Base-by-base conservation (phyloP, 2,113 vertebrate genomes). In the Apodemus speciosus region DNA sequence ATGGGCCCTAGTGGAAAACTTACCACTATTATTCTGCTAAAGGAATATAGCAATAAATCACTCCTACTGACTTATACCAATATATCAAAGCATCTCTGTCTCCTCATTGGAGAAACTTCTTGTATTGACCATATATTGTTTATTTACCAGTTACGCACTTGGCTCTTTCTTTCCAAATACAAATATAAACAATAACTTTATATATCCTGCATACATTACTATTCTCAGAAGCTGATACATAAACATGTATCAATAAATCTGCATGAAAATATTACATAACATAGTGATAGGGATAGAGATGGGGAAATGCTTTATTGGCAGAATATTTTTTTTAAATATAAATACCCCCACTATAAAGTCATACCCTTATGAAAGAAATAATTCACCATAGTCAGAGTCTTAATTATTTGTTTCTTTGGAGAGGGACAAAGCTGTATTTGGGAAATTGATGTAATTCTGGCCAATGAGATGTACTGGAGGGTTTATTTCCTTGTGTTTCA, bases 81-180 rank as follows among this genome's bases (percentile, higher is more conserved):
- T 43, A 83, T 14, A 30, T 43, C 14, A 83, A 38, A 43, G 14
- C 79, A 62, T 83, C 79, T 18, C 56, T 81, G 79, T 9, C 23
- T 81, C 38, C 56, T 62, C 38, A 62, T 30, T 10, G 56, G 38
- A 43, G 56, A 83, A 40, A 15, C 56, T 40, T 81, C 79, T 92
- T 84, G 49, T 92, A 94, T 53, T 96, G 40, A 25, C 13, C 11
- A 58, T 21, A 90, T 90, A 90, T 76, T 46, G 13, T 88, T 91
- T 60, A 35, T 86, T 92, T 73, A 72, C 40, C 64, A 56, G 85
- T 94, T 94, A 88, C 73, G 73, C 38, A 81, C 64, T 43, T 91
- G 79, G 64, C 5, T 88, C 38, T 80, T 66, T 46, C 58, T 85
- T 72, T 27, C 4, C 73, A 83, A 62, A 84, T 80, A 38, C 49